These are phyloP conservation scores for Steinernema carpocapsae DNA, from an alignment of 2,888 invertebrate species.

Conservation along the genomic window DNA sequence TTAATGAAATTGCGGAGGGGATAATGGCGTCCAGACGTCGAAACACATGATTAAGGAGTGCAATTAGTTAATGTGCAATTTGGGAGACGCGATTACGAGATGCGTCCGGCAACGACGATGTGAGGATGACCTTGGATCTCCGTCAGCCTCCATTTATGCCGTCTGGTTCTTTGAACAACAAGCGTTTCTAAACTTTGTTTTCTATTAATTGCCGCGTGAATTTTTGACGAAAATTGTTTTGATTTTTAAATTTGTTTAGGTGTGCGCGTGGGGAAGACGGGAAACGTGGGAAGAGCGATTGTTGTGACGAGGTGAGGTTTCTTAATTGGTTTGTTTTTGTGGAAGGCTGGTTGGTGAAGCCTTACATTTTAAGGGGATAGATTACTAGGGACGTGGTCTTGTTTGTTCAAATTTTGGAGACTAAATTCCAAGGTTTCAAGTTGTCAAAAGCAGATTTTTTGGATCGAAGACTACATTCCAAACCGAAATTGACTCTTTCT, in stretches of 20 bases:
- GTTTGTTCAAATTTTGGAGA: no score
- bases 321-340: neutral
- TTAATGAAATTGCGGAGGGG: constrained; percentile 13
- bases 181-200: neutral
- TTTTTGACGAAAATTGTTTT: constrained; percentile 13
- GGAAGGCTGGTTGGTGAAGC: neutral
- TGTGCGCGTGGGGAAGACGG: neutral
- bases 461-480: no score
- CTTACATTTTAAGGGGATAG: neutral
- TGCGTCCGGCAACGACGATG: neutral
- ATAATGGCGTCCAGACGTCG: no score
- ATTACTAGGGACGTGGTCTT: neutral
- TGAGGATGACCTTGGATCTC: neutral
- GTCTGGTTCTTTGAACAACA: no score
- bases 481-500: no score
- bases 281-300: neutral
- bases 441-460: no score
- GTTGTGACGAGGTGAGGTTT: no score
- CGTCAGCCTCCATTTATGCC: no score
- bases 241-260: neutral
- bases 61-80: constrained; percentile 8
- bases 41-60: neutral
- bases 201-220: neutral
- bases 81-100: neutral
- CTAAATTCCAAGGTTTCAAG: no score